Conservation (phyloP, 2,797 vertebrate genomes). For the Alca torda region DNA sequence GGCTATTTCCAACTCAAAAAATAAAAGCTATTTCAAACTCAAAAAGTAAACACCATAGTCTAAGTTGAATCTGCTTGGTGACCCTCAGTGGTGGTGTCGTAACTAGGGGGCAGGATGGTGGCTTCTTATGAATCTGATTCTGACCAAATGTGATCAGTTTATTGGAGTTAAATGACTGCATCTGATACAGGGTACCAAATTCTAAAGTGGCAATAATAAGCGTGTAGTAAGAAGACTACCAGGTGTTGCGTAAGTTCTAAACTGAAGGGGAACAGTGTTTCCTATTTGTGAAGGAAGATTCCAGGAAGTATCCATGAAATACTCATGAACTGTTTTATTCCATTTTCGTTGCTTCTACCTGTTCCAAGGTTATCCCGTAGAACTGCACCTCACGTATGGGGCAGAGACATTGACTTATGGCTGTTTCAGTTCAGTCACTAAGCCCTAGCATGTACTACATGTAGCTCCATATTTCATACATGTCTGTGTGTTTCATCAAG, state of each 20-base stretch:
- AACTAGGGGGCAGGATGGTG: background rate
- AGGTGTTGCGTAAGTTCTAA: background rate
- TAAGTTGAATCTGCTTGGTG: background rate
- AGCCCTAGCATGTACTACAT: background rate
- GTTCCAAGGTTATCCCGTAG: background rate
- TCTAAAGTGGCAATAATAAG: background rate
- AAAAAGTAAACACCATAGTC: background rate
- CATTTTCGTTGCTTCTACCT: background rate
- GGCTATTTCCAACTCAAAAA: background rate
- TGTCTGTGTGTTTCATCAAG: background rate
- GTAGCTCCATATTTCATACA: background rate
- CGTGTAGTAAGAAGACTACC: background rate
- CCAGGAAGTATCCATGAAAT: background rate
- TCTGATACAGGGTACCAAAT: background rate
- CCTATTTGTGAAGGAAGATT: background rate
- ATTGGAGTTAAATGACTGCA: background rate
- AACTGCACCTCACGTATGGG: accelerated
- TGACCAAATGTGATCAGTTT: background rate
- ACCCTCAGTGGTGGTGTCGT: background rate
- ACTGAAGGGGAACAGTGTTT: background rate
- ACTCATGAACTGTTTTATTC: background rate
- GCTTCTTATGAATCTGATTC: background rate
- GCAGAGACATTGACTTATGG: background rate
- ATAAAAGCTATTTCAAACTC: background rate
- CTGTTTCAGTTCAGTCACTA: background rate